Base-by-base conservation (phyloP, 2,113 vertebrate genomes). In the Brachyhypopomus occidentalis region DNA sequence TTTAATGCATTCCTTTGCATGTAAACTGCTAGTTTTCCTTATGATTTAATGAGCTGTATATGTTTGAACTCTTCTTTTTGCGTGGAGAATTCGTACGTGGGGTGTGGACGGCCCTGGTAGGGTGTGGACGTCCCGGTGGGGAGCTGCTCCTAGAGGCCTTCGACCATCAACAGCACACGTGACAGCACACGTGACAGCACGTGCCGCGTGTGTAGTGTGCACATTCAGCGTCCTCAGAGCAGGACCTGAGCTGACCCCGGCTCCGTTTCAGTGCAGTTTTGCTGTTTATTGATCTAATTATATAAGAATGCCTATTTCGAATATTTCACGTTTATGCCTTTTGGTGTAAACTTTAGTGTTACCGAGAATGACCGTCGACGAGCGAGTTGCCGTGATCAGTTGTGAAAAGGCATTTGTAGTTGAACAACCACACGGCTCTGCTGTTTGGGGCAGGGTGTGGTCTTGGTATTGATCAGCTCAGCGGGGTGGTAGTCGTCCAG, bases 1-100 rank as follows among this genome's bases (percentile, higher is more conserved):
- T 48, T 72, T 25, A 25, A 71, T 60, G 55, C 19, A 60, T 23
- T 48, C 36, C 36, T 72, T 72, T 72, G 58, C 72, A 80, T 38
- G 27, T 38, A 55, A 36, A 34, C 55, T 14, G 23, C 58, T 73
- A 14, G 14, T 79, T 52, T 48, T 14, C 45, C 0, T 12, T 72
- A 72, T 38, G 30, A 75, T 34, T 22, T 75, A 36, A 59, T 6
- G 19, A 41, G 66, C 48, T 60, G 20, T 56, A 17, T 73, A 3
- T 7, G 41, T 27, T 78, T 78, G 20, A 27, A 30, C n/a, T 77
- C 11, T 16, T 58, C n/a, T 58, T 36, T 58, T 69, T 25, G 36
- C 3, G 22, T 59, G n/a, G 20, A 69, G 52, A 4, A 3, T 34
- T 79, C 27, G 45, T 23, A 23, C 12, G 7, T 16, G 9, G 23